A percentile compares a stretch with the other conserved stretches of the same genome.
phyloP scores from a whole-genome alignment of 2,113 vertebrate species.

The Jacana jacana region DNA sequence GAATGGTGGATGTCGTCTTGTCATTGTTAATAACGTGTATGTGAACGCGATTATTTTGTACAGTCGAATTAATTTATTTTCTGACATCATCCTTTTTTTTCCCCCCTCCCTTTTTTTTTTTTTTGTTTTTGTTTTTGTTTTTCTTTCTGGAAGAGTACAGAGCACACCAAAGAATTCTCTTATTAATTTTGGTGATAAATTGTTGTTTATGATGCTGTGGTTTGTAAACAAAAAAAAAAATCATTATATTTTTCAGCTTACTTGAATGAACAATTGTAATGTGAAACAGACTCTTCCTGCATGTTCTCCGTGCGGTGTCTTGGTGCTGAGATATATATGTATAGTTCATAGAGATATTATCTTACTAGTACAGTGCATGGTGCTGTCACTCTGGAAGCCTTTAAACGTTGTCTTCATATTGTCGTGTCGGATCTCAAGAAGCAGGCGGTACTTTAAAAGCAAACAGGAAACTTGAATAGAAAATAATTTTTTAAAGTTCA shows the following conservation, averaged over 20 bases:
- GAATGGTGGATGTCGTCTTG: slow-evolving; percentile 89
- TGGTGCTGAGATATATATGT: slow-evolving; percentile 67
- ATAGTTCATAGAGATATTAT: slow-evolving; percentile 74
- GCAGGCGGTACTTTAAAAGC: slow-evolving; percentile 64
- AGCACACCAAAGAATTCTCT: slow-evolving; percentile 97
- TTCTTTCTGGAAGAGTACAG: slow-evolving; percentile 82
- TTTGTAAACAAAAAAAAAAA: slow-evolving; percentile 75
- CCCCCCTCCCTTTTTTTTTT: background rate
- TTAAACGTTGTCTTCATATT: slow-evolving; percentile 72
- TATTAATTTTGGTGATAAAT: slow-evolving; percentile 91
- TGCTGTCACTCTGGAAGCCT: slow-evolving; percentile 81
- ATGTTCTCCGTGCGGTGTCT: slow-evolving; percentile 83
- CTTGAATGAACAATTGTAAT: slow-evolving; percentile 92
- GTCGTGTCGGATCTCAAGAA: slow-evolving; percentile 63
- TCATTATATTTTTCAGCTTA: slow-evolving; percentile 81
- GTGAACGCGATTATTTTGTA: slow-evolving; percentile 90
- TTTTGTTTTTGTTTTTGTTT: slow-evolving; percentile 34
- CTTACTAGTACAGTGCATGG: slow-evolving; percentile 88
- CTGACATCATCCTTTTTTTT: slow-evolving; percentile 75
- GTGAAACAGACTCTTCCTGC: slow-evolving; percentile 87
- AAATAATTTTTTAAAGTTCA: slow-evolving; percentile 68
- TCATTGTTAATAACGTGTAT: slow-evolving; percentile 82
- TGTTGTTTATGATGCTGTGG: slow-evolving; percentile 82
- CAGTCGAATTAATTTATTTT: slow-evolving; percentile 98
- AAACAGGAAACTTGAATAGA: slow-evolving; percentile 75